These are phyloP conservation scores for Drosophila pegasa DNA, from an alignment of 2,888 invertebrate genomes.

Conservation along the genomic window DNA sequence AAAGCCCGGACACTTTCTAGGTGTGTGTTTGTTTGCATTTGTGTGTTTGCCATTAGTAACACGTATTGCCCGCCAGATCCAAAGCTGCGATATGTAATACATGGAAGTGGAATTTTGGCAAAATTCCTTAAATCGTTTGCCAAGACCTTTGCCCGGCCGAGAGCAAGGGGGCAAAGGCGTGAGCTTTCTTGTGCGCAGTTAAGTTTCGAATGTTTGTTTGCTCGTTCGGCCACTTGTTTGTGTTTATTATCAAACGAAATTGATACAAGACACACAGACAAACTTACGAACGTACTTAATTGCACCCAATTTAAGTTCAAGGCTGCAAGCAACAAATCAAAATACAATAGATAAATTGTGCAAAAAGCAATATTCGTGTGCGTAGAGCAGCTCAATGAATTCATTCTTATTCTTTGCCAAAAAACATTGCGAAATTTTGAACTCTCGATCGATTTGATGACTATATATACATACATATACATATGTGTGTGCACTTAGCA, in stretches of 20 bases:
- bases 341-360: slow-evolving; percentile 35
- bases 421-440: slow-evolving; percentile 11
- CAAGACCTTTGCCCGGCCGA: slow-evolving; percentile 56
- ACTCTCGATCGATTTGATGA: not conserved
- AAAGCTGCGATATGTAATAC: slow-evolving; percentile 51
- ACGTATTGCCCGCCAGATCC: slow-evolving; percentile 43
- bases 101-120: slow-evolving; percentile 34
- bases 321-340: slow-evolving; percentile 55
- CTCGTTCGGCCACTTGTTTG: slow-evolving; percentile 48
- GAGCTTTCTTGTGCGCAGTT: slow-evolving; percentile 52
- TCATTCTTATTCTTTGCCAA: slow-evolving; percentile 22
- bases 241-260: slow-evolving; percentile 49
- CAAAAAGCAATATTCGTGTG: not conserved
- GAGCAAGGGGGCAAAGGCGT: slow-evolving; percentile 43
- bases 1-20: slow-evolving; percentile 12
- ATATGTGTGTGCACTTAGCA: slow-evolving; percentile 13
- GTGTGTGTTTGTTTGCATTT: slow-evolving; percentile 5
- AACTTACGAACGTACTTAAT: slow-evolving; percentile 33
- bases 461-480: too few relatives aligned
- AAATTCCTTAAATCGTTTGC: slow-evolving; percentile 61
- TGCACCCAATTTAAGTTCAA: slow-evolving; percentile 68
- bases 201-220: slow-evolving; percentile 43
- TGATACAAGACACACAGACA: slow-evolving; percentile 38
- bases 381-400: slow-evolving; percentile 7
- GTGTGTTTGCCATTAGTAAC: slow-evolving; percentile 21